Base-by-base conservation (phyloP, 1,140 invertebrate genomes). In the Magallana ariakensis region DNA sequence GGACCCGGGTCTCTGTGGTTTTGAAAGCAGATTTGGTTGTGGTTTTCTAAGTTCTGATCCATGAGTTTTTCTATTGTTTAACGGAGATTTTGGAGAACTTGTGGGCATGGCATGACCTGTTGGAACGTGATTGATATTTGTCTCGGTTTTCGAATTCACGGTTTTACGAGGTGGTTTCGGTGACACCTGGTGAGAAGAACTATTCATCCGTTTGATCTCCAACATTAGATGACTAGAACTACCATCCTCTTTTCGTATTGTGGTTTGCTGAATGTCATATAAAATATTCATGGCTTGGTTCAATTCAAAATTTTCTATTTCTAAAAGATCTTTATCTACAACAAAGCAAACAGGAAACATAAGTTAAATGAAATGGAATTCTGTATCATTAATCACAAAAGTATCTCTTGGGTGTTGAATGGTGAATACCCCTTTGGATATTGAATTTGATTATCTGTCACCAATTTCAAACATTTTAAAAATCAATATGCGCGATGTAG, bases 281-380 rank as follows among this genome's bases (percentile, higher is more conserved):
- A 75, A 75, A 75, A 75, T 75, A 75, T 75, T 75, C 66, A 75
- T 33, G 13, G 66, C 66, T 75, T 75, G 66, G 66, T 75, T 75
- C 66, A 75, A 10, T 75, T 75, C 66, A 10, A 75, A 75, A 75
- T 75, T 75, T 26, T 75, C 66, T 26, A 75, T 22, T 26, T 75
- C 66, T 1, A 10, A 75, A 11, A 75, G 66, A 75, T 75, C 66
- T 13, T 26, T 75, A 75, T 75, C 66, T 75, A 13, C 66, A 75
- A 75, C 66, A 75, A 75, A 75, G 22, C 22, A 10, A 75, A 75
- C 10, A 75, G 26, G 22, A 26, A 11, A 75, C 33, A 26, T 9
- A 13, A 9, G 22, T 75, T 26, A 75, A 75, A 75, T 22, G 66
- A 75, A 26, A 75, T 75, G 66, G 66, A 75, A 75, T 75, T 33